Evolutionary conservation across 2,113 vertebrate species (phyloP).

Genomic region (Lepisosteus osseus): DNA sequence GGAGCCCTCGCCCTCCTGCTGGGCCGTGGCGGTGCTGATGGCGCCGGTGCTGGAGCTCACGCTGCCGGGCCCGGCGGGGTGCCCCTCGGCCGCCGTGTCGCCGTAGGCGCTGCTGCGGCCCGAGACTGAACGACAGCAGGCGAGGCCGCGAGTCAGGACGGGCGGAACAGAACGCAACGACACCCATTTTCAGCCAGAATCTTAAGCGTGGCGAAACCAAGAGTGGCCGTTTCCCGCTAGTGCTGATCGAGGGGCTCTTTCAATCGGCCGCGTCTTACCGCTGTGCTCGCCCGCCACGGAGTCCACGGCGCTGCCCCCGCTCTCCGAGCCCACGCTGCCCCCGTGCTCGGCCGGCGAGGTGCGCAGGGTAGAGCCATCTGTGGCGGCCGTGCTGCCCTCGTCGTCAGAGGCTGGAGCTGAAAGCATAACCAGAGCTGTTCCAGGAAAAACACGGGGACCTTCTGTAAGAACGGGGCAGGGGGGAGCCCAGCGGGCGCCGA

Average conservation of each 20-base stretch:
- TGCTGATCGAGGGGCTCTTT: too few species aligned
- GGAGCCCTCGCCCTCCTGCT: slow-evolving; percentile 93
- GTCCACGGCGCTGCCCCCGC: slow-evolving; percentile 93
- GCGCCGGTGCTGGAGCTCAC: slow-evolving; percentile 95
- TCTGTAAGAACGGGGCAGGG: slow-evolving; percentile 37
- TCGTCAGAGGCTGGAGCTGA: slow-evolving; percentile 98
- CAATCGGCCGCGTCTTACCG: slow-evolving; percentile 61
- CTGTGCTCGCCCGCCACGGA: slow-evolving; percentile 97
- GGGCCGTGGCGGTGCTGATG: slow-evolving; percentile 92
- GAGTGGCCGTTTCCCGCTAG: neutral
- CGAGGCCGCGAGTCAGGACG: too few species aligned
- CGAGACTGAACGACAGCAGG: slow-evolving; percentile 70
- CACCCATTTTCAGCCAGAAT: too few species aligned
- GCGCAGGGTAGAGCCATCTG: slow-evolving; percentile 92
- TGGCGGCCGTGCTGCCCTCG: slow-evolving; percentile 96
- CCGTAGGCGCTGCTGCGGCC: slow-evolving; percentile 96
- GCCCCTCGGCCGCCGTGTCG: slow-evolving; percentile 85
- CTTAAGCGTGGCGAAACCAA: neutral
- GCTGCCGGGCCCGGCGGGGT: slow-evolving; percentile 88
- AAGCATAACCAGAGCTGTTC: slow-evolving; percentile 95
- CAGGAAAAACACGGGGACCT: slow-evolving; percentile 78
- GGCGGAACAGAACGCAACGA: too few species aligned
- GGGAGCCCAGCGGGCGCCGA: neutral
- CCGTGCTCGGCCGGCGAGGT: slow-evolving; percentile 96
- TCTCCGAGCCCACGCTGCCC: slow-evolving; percentile 96